Base-by-base conservation (phyloP, 2,797 vertebrate species). In the Phaenicophaeus curvirostris region DNA sequence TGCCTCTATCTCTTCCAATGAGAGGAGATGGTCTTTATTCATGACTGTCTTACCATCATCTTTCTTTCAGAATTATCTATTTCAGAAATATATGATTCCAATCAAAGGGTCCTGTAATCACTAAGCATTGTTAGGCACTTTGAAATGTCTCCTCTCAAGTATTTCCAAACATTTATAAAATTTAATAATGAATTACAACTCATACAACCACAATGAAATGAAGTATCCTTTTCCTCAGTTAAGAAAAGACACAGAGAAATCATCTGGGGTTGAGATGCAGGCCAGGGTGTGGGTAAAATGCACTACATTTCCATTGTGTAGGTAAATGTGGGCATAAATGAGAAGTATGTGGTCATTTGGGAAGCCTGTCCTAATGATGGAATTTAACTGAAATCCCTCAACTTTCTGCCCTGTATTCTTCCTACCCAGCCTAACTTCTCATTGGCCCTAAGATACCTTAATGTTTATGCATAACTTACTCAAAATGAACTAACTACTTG, bases 281-380 rank as follows among this genome's bases (percentile, higher is more conserved):
- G 15, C 7, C 37, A 33, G 13, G 8, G 15, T 12, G 7, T 33
- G 33, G 31, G 16, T 57, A 51, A 75, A 72, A 50, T 27, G 15
- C 0, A 1, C 25, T 13, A 9, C 14, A 7, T 54, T 89, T 57
- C 57, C 24, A 17, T 4, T 55, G 9, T 15, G 5, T 15, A 53
- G 25, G 61, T 33, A n/a, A 82, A 67, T 28, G 19, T 0, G 2
- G 16, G 3, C 58, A 20, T 66, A 41, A 74, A 27, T 0, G 0
- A 87, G 46, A 72, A 5, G 31, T 12, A 17, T 3, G 1, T 0
- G 2, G 13, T 37, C 33, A 50, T 0, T 0, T 15, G 25, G 27
- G 20, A 92, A 89, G 39, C 33, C 42, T 59, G 63, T 41, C 55
- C 59, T 11, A 4, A 72, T 25, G 27, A 0, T 74, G 31, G 33